Percentiles rank a stretch among this genome's conserved stretches.
Evolutionary conservation across 2,797 vertebrate species (phyloP).

Genomic region (Geotrypetes seraphini): DNA sequence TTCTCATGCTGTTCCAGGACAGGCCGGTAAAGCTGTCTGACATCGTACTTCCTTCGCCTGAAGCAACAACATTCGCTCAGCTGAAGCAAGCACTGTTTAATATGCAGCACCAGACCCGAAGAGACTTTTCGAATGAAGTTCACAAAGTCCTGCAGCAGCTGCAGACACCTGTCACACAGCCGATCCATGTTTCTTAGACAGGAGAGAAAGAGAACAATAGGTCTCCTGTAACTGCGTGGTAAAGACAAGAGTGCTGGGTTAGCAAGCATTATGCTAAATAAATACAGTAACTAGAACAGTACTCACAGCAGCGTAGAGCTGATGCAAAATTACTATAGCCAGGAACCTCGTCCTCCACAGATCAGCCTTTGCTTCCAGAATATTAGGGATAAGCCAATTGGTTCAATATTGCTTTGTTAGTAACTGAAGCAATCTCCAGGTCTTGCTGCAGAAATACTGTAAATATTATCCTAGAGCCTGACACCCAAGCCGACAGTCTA

Average conservation of each 20-base stretch:
- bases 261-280: neutral
- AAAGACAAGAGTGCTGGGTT: neutral
- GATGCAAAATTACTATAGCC: neutral
- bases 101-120: slow-evolving; percentile 24
- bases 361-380: slow-evolving; percentile 8
- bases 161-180: slow-evolving; percentile 46
- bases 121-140: slow-evolving; percentile 26
- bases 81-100: slow-evolving; percentile 37
- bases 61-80: slow-evolving; percentile 47
- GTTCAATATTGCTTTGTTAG: neutral
- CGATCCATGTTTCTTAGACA: slow-evolving; percentile 26
- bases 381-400: neutral
- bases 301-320: neutral
- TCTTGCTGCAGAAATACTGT: neutral
- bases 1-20: slow-evolving; percentile 36
- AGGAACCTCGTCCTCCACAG: neutral
- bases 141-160: slow-evolving; percentile 36
- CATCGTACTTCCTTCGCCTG: slow-evolving; percentile 21
- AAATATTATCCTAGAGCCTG: neutral
- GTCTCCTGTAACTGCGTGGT: neutral
- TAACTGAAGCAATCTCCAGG: neutral
- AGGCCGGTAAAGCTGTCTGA: slow-evolving; percentile 31
- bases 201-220: neutral
- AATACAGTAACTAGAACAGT: neutral
- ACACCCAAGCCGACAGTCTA: neutral